These are phyloP conservation scores for Rhyacophila brunnea DNA, from an alignment of 1,140 invertebrate genomes.

Conservation along the genomic window DNA sequence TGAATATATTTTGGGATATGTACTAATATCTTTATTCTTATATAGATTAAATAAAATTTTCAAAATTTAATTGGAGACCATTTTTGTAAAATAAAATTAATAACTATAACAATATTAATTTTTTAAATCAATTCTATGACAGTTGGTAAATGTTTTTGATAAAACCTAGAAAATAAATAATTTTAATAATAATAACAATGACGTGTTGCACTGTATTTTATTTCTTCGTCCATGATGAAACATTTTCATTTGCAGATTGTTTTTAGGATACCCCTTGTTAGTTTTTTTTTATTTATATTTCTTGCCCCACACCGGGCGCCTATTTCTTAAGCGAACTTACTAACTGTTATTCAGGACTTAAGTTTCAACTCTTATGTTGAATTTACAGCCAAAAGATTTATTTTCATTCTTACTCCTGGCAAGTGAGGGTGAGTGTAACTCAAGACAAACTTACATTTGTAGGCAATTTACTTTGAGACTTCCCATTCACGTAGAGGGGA, in stretches of 20 bases:
- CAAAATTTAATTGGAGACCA: too few species aligned
- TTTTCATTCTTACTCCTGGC: conserved; percentile 33
- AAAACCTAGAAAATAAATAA: too few species aligned
- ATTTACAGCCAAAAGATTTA: conserved; percentile 35
- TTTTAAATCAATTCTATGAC: too few species aligned
- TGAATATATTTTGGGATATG: too few species aligned
- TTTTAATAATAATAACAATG: too few species aligned
- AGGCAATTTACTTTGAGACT: conserved; percentile 37
- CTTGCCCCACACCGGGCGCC: not conserved
- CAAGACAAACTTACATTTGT: conserved; percentile 36
- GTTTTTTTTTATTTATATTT: not conserved
- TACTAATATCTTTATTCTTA: too few species aligned
- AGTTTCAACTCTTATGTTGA: conserved; percentile 35
- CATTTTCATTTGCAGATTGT: conserved; percentile 33
- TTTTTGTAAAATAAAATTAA: too few species aligned
- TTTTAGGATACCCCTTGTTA: conserved; percentile 20
- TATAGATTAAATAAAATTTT: too few species aligned
- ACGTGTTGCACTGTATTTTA: too few species aligned
- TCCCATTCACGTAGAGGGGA: conserved; percentile 23
- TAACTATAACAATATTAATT: too few species aligned
- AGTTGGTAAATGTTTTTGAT: too few species aligned
- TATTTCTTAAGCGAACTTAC: not conserved
- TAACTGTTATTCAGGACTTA: conserved; percentile 33
- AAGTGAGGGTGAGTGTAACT: conserved; percentile 28
- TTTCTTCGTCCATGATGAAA: not conserved